Base-by-base conservation (phyloP, 2,113 vertebrate species). In the Eubucco bourcierii region DNA sequence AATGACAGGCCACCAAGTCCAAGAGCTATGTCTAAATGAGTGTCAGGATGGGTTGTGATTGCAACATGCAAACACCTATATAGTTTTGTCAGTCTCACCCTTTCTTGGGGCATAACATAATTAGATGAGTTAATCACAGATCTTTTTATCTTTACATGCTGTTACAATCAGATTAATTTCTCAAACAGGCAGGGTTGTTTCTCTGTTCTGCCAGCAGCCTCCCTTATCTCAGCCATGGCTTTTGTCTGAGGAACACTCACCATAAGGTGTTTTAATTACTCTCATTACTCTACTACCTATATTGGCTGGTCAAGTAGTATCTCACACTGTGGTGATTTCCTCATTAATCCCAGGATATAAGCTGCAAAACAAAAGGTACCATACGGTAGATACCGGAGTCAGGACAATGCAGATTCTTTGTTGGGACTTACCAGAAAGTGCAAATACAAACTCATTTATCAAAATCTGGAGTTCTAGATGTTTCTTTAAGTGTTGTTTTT, bases 211-310 rank as follows among this genome's bases (percentile, higher is more conserved):
- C 27, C 34, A 81, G 47, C 16, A 80, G 73, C 37, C 16, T 84
- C 31, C 2, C 1, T 52, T 52, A 37, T 64, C 59, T 91, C 78
- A 72, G 25, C 46, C 47, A n/a, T 27, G 33, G 27, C 15, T 71
- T 93, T 84, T 75, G 20, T 82, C 90, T 1, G 3, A 64, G 83
- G 93, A 93, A 72, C 37, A 24, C 0, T 3, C 44, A 55, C 31
- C 63, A 81, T 76, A 93, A 95, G 59, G 80, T 76, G 47, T 86
- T 96, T 87, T 88, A 95, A 94, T 95, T 94, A 70, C n/a, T 63
- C 27, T 91, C 81, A 76, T 92, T 92, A 79, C 34, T 53, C 33
- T n/a, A 50, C 29, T 76, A 74, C 65, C 59, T 82, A 24, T 94
- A 88, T 79, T 93, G 87, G 80, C 85, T 76, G 17, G 71, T 87